A percentile compares a stretch with the other conserved stretches of the same genome.
Conservation (phyloP, 2,113 vertebrate genomes). For the Laticauda colubrina region DNA sequence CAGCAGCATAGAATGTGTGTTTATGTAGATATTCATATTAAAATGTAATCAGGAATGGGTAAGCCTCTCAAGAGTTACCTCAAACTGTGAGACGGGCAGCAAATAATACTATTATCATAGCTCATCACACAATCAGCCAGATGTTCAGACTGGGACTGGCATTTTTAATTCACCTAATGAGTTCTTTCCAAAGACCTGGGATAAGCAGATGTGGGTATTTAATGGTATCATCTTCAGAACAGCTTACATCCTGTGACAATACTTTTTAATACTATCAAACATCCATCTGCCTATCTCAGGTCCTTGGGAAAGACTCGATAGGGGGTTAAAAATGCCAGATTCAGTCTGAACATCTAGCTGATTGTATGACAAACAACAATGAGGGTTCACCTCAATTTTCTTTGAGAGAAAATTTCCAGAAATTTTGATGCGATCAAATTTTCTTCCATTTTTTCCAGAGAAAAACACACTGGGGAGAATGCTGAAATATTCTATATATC, state of each 20-base stretch:
- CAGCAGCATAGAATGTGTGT: neutral
- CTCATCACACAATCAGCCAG: too few species aligned
- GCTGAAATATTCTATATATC: neutral
- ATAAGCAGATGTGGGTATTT: too few species aligned
- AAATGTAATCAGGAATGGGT: neutral
- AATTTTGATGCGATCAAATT: neutral
- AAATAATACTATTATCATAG: too few species aligned
- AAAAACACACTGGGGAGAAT: neutral
- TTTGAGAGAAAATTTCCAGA: neutral
- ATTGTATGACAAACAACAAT: neutral
- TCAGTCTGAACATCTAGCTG: neutral
- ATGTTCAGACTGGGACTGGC: too few species aligned
- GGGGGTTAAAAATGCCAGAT: neutral
- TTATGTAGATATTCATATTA: neutral
- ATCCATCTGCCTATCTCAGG: neutral
- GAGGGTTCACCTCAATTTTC: neutral
- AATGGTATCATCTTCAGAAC: too few species aligned
- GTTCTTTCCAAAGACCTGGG: too few species aligned
- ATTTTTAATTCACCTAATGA: too few species aligned
- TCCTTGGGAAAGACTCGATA: neutral
- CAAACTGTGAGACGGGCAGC: too few species aligned
- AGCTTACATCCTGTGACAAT: too few species aligned
- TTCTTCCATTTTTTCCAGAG: neutral
- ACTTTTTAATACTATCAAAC: neutral
- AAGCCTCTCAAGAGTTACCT: neutral